phyloP scores from a whole-genome alignment of 1,140 invertebrate genomes.

The Monochamus saltuarius region DNA sequence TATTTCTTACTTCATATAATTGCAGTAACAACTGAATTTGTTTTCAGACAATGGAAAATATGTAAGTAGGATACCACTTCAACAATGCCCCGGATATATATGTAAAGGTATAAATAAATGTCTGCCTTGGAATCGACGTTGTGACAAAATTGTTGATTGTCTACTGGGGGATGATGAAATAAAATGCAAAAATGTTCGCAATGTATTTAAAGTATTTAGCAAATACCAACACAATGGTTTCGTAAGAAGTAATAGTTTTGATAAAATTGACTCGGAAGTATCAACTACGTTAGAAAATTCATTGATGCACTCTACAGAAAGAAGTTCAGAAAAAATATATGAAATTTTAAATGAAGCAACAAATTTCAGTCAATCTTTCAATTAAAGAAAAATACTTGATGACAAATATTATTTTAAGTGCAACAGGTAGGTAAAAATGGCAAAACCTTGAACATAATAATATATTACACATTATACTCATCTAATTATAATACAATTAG shows the following conservation, averaged over 20 bases:
- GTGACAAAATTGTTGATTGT: conserved; percentile 73
- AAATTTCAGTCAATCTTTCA: too few species aligned
- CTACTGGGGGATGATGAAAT: conserved; percentile 75
- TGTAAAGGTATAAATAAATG: conserved; percentile 66
- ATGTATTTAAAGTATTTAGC: conserved; percentile 32
- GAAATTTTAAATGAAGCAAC: background rate
- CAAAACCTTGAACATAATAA: too few species aligned
- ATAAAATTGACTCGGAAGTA: background rate
- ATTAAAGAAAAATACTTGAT: background rate
- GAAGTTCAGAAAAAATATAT: background rate
- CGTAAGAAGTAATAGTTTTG: background rate
- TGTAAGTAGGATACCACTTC: conserved; percentile 56
- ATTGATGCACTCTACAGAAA: background rate
- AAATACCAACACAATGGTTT: background rate
- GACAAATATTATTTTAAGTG: conserved; percentile 9
- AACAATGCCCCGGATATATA: conserved; percentile 68
- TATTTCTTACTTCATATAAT: too few species aligned
- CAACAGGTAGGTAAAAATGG: conserved; percentile 3
- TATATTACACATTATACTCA: too few species aligned
- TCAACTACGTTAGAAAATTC: background rate
- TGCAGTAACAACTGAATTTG: conserved; percentile 2
- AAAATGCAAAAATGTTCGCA: conserved; percentile 53
- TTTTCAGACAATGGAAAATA: conserved; percentile 54
- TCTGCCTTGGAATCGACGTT: conserved; percentile 63
- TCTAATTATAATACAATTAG: too few species aligned